Percentiles rank a stretch among this genome's conserved stretches.
Conservation (phyloP, 2,888 invertebrate genomes). For the Unio delphinus region DNA sequence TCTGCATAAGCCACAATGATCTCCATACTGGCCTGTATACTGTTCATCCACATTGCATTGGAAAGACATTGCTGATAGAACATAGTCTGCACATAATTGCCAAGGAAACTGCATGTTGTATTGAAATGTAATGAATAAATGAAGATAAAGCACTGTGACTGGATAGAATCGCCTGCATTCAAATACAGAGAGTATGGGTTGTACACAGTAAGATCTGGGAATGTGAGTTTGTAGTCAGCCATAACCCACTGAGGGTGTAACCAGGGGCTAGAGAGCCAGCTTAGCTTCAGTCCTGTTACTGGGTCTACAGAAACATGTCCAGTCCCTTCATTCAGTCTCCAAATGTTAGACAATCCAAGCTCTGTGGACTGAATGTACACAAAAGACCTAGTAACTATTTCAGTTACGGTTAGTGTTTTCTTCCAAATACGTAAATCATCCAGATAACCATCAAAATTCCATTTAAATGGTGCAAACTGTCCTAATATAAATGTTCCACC, state of each 20-base stretch:
- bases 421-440: conserved; percentile 55
- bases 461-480: conserved; percentile 25
- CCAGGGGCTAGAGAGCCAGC: conserved; percentile 30
- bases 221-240: conserved; percentile 26
- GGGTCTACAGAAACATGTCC: conserved; percentile 26
- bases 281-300: conserved; percentile 1
- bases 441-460: conserved; percentile 41
- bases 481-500: conserved; percentile 50
- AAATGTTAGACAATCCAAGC: conserved; percentile 28
- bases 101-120: conserved; percentile 15
- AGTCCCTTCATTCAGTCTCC: conserved; percentile 44
- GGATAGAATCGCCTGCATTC: too few species aligned
- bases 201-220: neutral
- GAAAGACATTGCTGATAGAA: conserved; percentile 21
- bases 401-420: conserved; percentile 18
- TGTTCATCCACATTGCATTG: conserved; percentile 4
- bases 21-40: conserved; percentile 17
- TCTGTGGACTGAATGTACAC: conserved; percentile 8
- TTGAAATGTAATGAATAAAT: conserved; percentile 13
- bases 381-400: conserved; percentile 35
- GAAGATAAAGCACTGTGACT: conserved; percentile 2
- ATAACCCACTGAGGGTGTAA: conserved; percentile 32
- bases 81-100: conserved; percentile 6
- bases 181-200: too few species aligned
- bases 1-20: conserved; percentile 15